These are phyloP conservation scores for Phaenicophaeus curvirostris DNA, from an alignment of 2,797 vertebrate genomes.

Conservation along the genomic window DNA sequence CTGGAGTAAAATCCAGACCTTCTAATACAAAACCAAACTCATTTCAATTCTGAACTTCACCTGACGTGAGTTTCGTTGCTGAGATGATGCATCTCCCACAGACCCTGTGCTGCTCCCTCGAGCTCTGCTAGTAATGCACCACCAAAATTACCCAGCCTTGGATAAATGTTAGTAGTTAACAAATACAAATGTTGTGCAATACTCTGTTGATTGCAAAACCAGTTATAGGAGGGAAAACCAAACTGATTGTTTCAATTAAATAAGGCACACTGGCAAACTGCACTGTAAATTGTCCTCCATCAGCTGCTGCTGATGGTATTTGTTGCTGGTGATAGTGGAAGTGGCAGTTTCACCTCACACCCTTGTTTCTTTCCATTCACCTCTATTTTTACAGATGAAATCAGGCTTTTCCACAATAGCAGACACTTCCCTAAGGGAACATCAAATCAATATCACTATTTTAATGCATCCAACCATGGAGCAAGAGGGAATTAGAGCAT, in stretches of 20 bases:
- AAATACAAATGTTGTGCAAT: background rate
- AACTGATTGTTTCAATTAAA: background rate
- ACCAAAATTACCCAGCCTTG: background rate
- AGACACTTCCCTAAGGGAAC: background rate
- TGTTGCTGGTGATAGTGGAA: background rate
- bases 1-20: background rate
- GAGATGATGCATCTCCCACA: accelerated
- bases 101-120: background rate
- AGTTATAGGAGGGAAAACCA: accelerated
- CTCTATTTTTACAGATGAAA: background rate
- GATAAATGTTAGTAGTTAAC: background rate
- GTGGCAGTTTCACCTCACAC: background rate
- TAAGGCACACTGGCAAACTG: background rate
- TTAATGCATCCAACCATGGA: background rate
- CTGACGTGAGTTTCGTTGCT: background rate
- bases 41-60: background rate
- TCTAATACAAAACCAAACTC: background rate
- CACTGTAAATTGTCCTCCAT: background rate
- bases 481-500: background rate
- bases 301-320: background rate
- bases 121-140: background rate
- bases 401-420: background rate
- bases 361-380: background rate
- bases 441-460: background rate
- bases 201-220: background rate